phyloP scores from a whole-genome alignment of 2,888 invertebrate species.

The Trilocha varians region DNA sequence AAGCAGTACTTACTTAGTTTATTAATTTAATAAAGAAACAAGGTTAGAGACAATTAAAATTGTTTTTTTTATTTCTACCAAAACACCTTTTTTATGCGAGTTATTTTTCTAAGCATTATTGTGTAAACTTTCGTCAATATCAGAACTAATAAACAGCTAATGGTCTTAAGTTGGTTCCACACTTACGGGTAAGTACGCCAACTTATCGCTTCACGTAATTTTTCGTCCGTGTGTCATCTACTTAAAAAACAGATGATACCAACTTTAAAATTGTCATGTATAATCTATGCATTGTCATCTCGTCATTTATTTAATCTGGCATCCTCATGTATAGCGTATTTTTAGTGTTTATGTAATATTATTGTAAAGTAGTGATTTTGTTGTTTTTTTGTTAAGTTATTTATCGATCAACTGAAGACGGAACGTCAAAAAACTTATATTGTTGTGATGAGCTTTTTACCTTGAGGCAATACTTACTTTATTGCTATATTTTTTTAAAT shows the following conservation, averaged over 20 bases:
- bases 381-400: constrained; percentile 43
- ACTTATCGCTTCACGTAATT: too few relatives aligned
- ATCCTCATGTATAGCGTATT: neutral
- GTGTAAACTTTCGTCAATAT: too few relatives aligned
- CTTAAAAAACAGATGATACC: neutral
- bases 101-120: too few relatives aligned
- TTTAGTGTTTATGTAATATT: constrained; percentile 10
- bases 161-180: too few relatives aligned
- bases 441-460: neutral
- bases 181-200: too few relatives aligned
- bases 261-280: neutral
- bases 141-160: too few relatives aligned
- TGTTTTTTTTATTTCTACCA: too few relatives aligned
- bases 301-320: neutral
- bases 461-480: neutral
- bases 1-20: too few relatives aligned
- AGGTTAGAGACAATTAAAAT: too few relatives aligned
- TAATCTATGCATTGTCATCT: neutral
- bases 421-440: neutral
- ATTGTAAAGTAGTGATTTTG: constrained; percentile 37
- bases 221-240: neutral
- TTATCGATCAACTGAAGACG: constrained; percentile 11
- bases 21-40: too few relatives aligned
- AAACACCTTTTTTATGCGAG: too few relatives aligned
- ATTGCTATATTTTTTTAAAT: neutral